phyloP scores from a whole-genome alignment of 1,140 invertebrate species.

The Cepaea nemoralis region DNA sequence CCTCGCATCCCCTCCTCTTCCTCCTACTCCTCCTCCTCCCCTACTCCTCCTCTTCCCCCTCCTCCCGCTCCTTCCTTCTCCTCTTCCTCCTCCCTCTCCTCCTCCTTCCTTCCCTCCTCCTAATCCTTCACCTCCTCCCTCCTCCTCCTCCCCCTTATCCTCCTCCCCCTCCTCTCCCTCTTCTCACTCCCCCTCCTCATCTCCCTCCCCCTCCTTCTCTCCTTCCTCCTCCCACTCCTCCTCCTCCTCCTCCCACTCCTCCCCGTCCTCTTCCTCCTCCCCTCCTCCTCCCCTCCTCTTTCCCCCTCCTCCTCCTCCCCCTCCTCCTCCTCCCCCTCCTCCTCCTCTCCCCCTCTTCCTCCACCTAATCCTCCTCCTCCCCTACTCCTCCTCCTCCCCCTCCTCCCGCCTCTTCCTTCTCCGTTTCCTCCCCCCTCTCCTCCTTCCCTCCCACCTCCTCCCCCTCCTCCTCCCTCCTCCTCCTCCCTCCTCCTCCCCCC shows the following conservation, averaged over 20 bases:
- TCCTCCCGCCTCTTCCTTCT: background rate
- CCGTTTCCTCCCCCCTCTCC: background rate
- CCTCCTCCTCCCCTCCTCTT: background rate
- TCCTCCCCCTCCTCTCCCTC: background rate
- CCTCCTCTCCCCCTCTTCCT: too few relatives aligned
- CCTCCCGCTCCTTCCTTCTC: too few relatives aligned
- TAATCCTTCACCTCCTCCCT: background rate
- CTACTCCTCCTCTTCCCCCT: too few relatives aligned
- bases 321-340: background rate
- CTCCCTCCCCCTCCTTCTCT: background rate
- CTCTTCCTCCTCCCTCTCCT: too few relatives aligned
- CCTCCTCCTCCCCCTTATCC: background rate
- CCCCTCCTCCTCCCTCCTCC: background rate
- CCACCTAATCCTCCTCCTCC: too few relatives aligned
- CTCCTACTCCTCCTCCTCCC: too few relatives aligned
- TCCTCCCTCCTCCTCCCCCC: background rate
- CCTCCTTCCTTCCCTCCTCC: background rate
- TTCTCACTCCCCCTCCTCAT: background rate
- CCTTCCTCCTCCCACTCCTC: too few relatives aligned
- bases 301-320: background rate
- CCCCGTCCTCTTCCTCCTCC: background rate
- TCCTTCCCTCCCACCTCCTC: background rate
- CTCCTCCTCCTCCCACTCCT: too few relatives aligned
- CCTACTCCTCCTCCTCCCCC: too few relatives aligned
- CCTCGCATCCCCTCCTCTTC: too few relatives aligned